Conservation (phyloP, 2,888 invertebrate species). For the Andrena marginata region DNA sequence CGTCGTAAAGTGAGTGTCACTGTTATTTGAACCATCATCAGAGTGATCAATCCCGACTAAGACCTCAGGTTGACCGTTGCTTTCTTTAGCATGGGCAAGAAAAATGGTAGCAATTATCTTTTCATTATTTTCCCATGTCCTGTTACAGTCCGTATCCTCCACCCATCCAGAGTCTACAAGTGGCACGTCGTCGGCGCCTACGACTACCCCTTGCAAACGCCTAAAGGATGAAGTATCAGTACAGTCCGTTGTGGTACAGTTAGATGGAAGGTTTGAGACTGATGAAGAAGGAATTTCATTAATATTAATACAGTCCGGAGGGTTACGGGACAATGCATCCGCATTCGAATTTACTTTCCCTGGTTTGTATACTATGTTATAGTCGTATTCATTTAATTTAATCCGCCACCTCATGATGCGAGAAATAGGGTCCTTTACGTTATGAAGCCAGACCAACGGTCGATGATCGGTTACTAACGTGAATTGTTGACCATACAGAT, state of each 20-base stretch:
- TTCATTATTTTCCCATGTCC: not conserved
- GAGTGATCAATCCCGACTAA: no score
- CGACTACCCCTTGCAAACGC: not conserved
- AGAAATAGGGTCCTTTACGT: not conserved
- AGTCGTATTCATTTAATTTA: not conserved
- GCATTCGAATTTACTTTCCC: not conserved
- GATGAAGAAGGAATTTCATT: no score
- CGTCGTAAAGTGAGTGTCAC: no score
- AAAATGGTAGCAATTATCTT: not conserved
- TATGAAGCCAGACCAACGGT: not conserved
- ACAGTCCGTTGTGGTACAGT: no score
- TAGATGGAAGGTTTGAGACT: rapidly evolving
- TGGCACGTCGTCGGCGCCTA: not conserved
- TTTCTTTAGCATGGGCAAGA: not conserved
- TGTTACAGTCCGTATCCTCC: not conserved
- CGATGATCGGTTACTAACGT: not conserved
- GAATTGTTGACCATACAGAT: not conserved
- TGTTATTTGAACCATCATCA: no score
- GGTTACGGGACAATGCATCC: not conserved
- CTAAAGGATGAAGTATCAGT: not conserved
- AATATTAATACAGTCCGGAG: no score
- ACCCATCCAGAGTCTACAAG: not conserved
- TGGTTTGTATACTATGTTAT: not conserved
- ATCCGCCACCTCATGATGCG: not conserved
- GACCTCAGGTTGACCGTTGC: no score